Conservation (phyloP, 2,113 vertebrate species). For the Candoia aspera region DNA sequence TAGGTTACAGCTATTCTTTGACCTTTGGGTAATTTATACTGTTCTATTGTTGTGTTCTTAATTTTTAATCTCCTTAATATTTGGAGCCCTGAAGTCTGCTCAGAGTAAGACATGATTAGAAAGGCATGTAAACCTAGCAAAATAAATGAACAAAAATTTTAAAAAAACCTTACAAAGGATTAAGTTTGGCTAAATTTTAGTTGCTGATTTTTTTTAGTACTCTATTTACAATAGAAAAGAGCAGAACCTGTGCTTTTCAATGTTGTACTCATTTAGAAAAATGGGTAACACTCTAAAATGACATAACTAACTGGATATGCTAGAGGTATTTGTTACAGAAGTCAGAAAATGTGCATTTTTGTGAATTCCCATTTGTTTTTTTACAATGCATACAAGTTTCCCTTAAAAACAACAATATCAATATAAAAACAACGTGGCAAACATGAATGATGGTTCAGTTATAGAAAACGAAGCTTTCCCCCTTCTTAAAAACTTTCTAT, state of each 20-base stretch:
- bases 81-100: background rate
- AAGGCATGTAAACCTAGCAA: background rate
- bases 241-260: conserved; percentile 51
- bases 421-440: background rate
- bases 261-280: conserved; percentile 46
- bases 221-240: conserved; percentile 37
- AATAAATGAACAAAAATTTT: background rate
- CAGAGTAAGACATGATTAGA: background rate
- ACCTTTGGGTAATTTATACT: background rate
- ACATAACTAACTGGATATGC: conserved; percentile 35
- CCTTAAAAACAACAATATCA: background rate
- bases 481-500: conserved; percentile 26
- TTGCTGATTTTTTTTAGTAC: conserved; percentile 11
- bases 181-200: background rate
- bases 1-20: background rate
- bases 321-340: conserved; percentile 26
- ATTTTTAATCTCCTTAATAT: background rate
- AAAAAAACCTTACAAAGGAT: background rate
- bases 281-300: conserved; percentile 43
- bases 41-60: background rate
- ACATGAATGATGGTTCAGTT: conserved; percentile 21
- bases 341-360: conserved; percentile 19
- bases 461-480: conserved; percentile 42
- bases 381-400: background rate
- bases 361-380: background rate